Percentiles rank a stretch among this genome's conserved stretches.
Evolutionary conservation across 2,113 vertebrate species (phyloP).

Genomic region (Elephantulus edwardii): DNA sequence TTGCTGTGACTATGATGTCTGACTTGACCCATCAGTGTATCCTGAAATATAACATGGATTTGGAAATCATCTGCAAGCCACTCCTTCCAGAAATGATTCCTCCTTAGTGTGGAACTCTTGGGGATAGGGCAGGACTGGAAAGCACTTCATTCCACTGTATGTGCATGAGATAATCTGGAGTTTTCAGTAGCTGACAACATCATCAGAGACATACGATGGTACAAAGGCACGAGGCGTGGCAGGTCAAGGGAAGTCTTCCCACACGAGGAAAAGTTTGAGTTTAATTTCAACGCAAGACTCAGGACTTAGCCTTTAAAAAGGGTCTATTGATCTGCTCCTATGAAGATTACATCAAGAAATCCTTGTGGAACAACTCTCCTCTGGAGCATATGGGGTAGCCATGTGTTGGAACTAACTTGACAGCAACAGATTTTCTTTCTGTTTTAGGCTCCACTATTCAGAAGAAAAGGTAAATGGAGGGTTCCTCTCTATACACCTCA

Average conservation of each 20-base stretch:
- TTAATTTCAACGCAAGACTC: neutral
- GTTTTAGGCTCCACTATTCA: neutral
- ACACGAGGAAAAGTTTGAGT: neutral
- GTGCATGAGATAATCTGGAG: no score
- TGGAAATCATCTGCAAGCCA: neutral
- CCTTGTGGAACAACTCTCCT: neutral
- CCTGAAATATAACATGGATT: neutral
- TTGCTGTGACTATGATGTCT: neutral
- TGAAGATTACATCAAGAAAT: no score
- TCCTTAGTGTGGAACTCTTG: no score
- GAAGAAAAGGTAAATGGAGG: neutral
- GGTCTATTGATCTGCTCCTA: no score
- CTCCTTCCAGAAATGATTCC: neutral
- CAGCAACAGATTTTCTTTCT: neutral
- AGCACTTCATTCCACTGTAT: no score
- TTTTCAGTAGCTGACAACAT: neutral
- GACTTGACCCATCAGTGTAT: neutral
- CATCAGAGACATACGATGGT: neutral
- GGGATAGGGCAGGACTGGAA: no score
- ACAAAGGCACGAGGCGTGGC: rapidly evolving
- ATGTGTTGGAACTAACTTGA: neutral
- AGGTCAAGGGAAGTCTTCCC: neutral
- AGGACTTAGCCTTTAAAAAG: neutral
- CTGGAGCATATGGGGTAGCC: neutral
- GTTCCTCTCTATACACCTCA: neutral